phyloP scores from a whole-genome alignment of 1,140 invertebrate genomes.

The Philaenus spumarius region DNA sequence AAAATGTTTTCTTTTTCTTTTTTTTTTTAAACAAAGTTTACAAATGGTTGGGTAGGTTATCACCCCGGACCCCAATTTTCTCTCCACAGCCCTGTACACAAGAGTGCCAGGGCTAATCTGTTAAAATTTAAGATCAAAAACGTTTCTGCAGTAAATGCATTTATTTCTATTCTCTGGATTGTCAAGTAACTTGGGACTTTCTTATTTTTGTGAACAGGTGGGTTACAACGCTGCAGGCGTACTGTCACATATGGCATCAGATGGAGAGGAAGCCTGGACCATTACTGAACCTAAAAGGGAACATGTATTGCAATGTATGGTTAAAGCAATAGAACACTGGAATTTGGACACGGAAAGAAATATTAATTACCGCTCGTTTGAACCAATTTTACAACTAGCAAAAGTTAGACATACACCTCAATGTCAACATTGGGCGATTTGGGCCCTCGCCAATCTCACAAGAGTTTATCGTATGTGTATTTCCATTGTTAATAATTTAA shows the following conservation, averaged over 20 bases:
- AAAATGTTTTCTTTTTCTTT: too few relatives aligned
- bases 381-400: conserved; percentile 79
- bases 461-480: conserved; percentile 81
- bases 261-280: conserved; percentile 79
- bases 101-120: too few relatives aligned
- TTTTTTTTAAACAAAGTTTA: too few relatives aligned
- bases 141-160: neutral
- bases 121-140: neutral
- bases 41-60: too few relatives aligned
- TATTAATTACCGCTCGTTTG: conserved; percentile 95
- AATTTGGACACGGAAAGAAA: conserved; percentile 78
- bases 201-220: conserved; percentile 63
- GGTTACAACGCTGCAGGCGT: conserved; percentile 97
- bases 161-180: too few relatives aligned
- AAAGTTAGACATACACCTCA: conserved; percentile 75
- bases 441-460: conserved; percentile 95
- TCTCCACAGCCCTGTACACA: too few relatives aligned
- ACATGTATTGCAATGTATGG: conserved; percentile 69
- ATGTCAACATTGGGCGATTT: conserved; percentile 95
- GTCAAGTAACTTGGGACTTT: too few relatives aligned
- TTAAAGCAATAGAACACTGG: conserved; percentile 80
- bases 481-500: too few relatives aligned
- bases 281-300: conserved; percentile 59
- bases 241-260: conserved; percentile 89
- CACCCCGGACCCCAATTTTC: too few relatives aligned